phyloP scores from a whole-genome alignment of 2,797 vertebrate species.

The Poliocrania exsul region DNA sequence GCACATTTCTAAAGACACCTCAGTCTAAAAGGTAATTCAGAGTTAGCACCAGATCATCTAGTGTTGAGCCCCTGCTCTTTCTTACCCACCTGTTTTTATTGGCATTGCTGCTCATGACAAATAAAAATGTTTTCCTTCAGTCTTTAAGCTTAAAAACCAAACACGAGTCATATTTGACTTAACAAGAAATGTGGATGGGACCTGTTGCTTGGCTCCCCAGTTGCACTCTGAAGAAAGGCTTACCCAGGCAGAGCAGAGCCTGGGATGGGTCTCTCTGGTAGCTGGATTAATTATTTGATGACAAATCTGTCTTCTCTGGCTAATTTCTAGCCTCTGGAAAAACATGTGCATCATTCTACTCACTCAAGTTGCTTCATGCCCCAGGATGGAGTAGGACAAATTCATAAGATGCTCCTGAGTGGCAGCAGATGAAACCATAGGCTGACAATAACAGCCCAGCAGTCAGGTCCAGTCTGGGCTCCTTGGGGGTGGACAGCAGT shows the following conservation, averaged over 20 bases:
- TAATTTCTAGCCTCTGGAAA: not conserved
- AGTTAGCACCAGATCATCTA: not conserved
- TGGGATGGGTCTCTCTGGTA: not conserved
- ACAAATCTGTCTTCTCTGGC: not conserved
- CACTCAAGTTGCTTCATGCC: not conserved
- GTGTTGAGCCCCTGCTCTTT: not conserved
- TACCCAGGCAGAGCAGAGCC: not conserved
- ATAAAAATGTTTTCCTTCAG: not conserved
- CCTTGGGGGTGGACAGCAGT: not conserved
- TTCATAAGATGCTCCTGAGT: not conserved
- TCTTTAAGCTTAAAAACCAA: not conserved
- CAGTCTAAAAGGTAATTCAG: not conserved
- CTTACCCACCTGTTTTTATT: not conserved
- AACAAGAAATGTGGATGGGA: not conserved
- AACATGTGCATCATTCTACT: not conserved
- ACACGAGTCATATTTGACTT: not conserved
- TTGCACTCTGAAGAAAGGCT: not conserved
- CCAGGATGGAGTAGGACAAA: not conserved
- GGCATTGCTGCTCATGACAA: not conserved
- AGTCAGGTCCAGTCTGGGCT: not conserved
- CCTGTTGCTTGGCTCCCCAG: not conserved
- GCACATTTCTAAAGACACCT: not conserved
- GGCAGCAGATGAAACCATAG: fast-evolving
- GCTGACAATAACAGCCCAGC: not conserved
- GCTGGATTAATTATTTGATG: not conserved